These are phyloP conservation scores for Puma concolor DNA, from an alignment of 2,113 vertebrate species.

Conservation along the genomic window DNA sequence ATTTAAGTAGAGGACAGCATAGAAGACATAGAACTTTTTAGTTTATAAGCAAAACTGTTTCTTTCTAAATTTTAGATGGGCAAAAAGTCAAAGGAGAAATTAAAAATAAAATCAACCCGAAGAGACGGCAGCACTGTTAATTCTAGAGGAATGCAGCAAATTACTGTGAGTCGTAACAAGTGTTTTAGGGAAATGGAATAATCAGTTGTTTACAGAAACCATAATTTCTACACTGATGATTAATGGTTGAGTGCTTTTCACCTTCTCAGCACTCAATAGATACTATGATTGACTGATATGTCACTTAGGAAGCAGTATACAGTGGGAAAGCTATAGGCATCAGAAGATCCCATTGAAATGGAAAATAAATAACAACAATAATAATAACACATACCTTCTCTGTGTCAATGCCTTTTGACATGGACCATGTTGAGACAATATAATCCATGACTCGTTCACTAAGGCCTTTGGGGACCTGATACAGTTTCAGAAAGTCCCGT, in stretches of 20 bases:
- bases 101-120: background rate
- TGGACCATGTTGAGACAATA: slow-evolving; percentile 98
- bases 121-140: background rate
- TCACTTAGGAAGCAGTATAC: slow-evolving; percentile 35
- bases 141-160: background rate
- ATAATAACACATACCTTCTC: slow-evolving; percentile 91
- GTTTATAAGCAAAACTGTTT: background rate
- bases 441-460: slow-evolving; percentile 99
- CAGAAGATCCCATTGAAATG: background rate
- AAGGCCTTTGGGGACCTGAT: slow-evolving; percentile 98
- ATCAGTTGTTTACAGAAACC: slow-evolving; percentile 58
- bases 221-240: slow-evolving; percentile 57
- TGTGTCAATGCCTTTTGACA: slow-evolving; percentile 99
- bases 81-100: background rate
- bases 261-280: slow-evolving; percentile 37
- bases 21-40: background rate
- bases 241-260: background rate
- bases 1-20: background rate
- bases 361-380: slow-evolving; percentile 9
- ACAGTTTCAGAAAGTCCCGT: slow-evolving; percentile 97
- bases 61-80: slow-evolving; percentile 18
- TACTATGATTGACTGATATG: slow-evolving; percentile 33
- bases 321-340: background rate
- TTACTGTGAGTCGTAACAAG: background rate
- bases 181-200: background rate